Evolutionary conservation across 2,888 invertebrate species (phyloP).

Genomic region (Lithophane leautieri): DNA sequence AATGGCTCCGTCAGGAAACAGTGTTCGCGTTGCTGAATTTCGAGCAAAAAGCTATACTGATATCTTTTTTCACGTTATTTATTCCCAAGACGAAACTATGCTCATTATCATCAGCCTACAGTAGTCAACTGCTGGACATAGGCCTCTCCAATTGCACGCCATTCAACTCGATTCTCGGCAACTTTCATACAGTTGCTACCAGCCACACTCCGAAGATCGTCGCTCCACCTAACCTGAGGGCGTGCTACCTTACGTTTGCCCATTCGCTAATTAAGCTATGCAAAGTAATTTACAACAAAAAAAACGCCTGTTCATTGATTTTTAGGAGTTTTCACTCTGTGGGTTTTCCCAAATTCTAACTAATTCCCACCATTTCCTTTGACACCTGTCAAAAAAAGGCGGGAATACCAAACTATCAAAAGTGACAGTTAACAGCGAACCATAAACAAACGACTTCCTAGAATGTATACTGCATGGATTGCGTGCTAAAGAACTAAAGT

Average conservation of each 20-base stretch:
- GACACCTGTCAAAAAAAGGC: slow-evolving; percentile 36
- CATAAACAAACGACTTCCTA: slow-evolving; percentile 51
- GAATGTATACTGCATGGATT: slow-evolving; percentile 32
- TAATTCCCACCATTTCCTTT: not conserved
- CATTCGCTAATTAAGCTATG: not conserved
- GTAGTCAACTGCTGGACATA: no score
- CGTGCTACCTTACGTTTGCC: not conserved
- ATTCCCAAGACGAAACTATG: no score
- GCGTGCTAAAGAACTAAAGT: slow-evolving; percentile 50
- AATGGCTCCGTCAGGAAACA: no score
- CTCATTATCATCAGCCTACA: no score
- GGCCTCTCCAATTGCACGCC: no score
- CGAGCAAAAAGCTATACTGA: not conserved
- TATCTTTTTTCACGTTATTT: no score
- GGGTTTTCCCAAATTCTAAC: not conserved
- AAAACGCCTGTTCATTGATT: not conserved
- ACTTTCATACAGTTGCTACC: not conserved
- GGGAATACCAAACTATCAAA: slow-evolving; percentile 32
- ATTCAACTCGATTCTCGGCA: no score
- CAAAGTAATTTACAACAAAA: not conserved
- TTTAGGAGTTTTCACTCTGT: not conserved
- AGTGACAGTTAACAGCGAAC: slow-evolving; percentile 24
- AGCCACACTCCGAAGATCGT: not conserved
- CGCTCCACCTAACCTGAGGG: not conserved
- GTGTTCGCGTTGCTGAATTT: not conserved